Percentiles rank a stretch among this genome's conserved stretches.
Conservation (phyloP, 2,797 vertebrate species). For the Schizopygopsis malacanthus region DNA sequence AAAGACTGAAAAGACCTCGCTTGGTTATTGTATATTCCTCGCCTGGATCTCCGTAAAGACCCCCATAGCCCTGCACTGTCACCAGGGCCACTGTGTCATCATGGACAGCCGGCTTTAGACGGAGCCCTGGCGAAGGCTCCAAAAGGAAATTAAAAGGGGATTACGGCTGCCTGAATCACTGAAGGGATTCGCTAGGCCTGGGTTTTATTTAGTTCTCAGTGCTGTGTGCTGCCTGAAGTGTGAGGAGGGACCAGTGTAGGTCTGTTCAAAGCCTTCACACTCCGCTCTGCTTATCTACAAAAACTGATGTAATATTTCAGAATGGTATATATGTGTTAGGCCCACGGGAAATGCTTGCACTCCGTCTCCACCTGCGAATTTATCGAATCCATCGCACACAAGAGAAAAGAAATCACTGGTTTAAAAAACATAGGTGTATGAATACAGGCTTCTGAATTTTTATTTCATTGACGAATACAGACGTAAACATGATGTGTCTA, state of each 20-base stretch:
- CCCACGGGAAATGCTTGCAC: slow-evolving; percentile 31
- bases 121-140: slow-evolving; percentile 86
- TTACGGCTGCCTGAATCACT: slow-evolving; percentile 83
- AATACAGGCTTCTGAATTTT: slow-evolving; percentile 21
- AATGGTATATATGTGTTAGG: slow-evolving; percentile 33
- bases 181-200: slow-evolving; percentile 68
- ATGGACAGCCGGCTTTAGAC: slow-evolving; percentile 81
- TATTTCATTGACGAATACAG: slow-evolving; percentile 16
- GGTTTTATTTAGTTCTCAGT: slow-evolving; percentile 76
- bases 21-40: slow-evolving; percentile 99
- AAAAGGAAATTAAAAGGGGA: slow-evolving; percentile 99
- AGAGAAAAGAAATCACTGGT: slow-evolving; percentile 31
- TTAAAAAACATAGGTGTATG: slow-evolving; percentile 1
- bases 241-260: slow-evolving; percentile 34
- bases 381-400: slow-evolving; percentile 9
- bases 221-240: slow-evolving; percentile 40
- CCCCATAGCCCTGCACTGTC: slow-evolving; percentile 89
- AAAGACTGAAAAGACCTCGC: slow-evolving; percentile 75
- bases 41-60: slow-evolving; percentile 95
- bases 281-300: slow-evolving; percentile 38
- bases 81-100: slow-evolving; percentile 86
- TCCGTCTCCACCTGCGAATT: slow-evolving; percentile 4
- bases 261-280: slow-evolving; percentile 33
- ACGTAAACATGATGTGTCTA: slow-evolving; percentile 21
- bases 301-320: slow-evolving; percentile 51